A percentile compares a stretch with the other conserved stretches of the same genome.
These are phyloP conservation scores for Cenopis cana DNA, from an alignment of 2,888 invertebrate genomes.

Conservation along the genomic window DNA sequence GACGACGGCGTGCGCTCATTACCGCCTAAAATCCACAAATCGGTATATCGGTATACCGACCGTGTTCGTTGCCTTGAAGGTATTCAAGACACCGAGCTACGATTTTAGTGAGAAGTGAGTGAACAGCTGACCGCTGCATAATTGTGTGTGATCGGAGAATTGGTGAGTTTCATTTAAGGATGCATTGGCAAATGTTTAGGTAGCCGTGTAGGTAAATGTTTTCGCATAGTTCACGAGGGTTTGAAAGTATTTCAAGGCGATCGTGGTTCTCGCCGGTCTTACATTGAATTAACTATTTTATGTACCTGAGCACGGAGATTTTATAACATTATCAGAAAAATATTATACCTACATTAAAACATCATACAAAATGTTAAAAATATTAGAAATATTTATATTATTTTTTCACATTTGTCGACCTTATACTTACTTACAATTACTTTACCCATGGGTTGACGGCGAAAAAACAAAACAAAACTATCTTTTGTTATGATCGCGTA, in stretches of 20 bases:
- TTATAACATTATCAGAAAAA: constrained; percentile 44
- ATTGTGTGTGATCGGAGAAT: constrained; percentile 43
- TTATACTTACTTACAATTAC: too few species aligned
- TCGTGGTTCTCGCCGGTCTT: constrained; percentile 69
- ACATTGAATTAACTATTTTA: constrained; percentile 56
- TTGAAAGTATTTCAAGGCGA: constrained; percentile 85
- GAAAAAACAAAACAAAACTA: too few species aligned
- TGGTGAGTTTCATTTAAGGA: constrained; percentile 46
- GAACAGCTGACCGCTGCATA: constrained; percentile 54
- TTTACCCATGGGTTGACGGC: too few species aligned
- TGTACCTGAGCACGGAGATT: constrained; percentile 28
- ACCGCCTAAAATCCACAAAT: constrained; percentile 22
- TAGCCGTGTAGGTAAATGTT: constrained; percentile 71
- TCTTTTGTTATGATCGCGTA: too few species aligned
- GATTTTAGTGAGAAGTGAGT: constrained; percentile 51
- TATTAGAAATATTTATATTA: background rate
- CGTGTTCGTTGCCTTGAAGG: constrained; percentile 53
- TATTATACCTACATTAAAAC: background rate
- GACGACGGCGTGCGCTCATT: constrained; percentile 23
- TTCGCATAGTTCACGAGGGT: constrained; percentile 77
- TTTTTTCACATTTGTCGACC: background rate
- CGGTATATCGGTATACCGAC: constrained; percentile 24
- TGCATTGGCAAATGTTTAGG: constrained; percentile 36
- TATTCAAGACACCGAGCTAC: constrained; percentile 52
- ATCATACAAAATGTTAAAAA: background rate